These are phyloP conservation scores for Mamestra configurata DNA, from an alignment of 1,140 invertebrate species.

Conservation along the genomic window DNA sequence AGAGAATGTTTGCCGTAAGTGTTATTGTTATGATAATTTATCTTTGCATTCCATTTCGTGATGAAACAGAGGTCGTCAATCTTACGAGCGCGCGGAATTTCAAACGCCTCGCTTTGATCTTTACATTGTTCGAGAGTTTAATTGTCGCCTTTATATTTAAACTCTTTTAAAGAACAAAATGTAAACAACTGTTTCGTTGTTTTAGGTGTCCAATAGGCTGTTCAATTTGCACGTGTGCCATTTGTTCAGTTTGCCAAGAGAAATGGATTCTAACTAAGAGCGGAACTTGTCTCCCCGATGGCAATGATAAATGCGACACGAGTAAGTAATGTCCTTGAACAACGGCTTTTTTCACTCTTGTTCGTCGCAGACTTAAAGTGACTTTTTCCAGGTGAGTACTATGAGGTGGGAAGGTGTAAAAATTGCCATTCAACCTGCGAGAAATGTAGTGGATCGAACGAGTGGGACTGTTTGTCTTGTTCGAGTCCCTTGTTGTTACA, in stretches of 20 bases:
- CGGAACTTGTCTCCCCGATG: conserved; percentile 90
- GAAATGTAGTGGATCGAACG: conserved; percentile 91
- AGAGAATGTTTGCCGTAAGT: conserved; percentile 90
- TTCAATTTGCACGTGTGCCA: conserved; percentile 90
- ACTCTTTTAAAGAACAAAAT: conserved; percentile 39
- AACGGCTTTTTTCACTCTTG: conserved; percentile 60
- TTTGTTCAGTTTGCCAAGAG: conserved; percentile 91
- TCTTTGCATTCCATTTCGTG: conserved; percentile 49
- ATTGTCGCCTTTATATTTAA: conserved; percentile 49
- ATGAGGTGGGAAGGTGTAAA: conserved; percentile 91
- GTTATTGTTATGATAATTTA: conserved; percentile 58
- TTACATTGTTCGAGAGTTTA: conserved; percentile 36
- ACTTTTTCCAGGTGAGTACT: conserved; percentile 90
- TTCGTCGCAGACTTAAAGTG: conserved; percentile 37
- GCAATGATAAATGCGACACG: conserved; percentile 90
- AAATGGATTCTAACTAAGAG: conserved; percentile 92
- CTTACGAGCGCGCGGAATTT: conserved; percentile 44
- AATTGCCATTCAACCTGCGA: conserved; percentile 92
- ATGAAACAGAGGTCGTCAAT: conserved; percentile 46
- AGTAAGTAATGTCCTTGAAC: conserved; percentile 75
- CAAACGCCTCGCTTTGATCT: conserved; percentile 36
- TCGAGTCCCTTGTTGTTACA: conserved; percentile 91
- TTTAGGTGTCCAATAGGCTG: conserved; percentile 92
- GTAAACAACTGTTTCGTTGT: conserved; percentile 53
- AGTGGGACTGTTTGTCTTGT: conserved; percentile 92